Evolutionary conservation across 2,888 invertebrate species (phyloP), one percentile per base, ranked within the genome.

Genomic region (Dasypolia templi): DNA sequence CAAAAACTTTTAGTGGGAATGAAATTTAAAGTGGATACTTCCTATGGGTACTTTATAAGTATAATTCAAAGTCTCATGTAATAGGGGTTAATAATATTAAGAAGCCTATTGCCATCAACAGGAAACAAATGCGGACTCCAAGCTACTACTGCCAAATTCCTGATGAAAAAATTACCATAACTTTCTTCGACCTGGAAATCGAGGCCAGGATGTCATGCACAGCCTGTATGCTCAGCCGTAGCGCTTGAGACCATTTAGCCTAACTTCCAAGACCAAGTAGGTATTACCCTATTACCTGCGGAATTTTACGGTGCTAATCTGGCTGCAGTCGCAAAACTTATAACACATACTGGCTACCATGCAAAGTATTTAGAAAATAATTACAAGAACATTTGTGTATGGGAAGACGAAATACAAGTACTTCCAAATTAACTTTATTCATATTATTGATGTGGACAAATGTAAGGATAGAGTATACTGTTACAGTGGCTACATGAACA

Each of bases 401-500:
- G 22, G 12, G 11, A 11, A 32, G 69, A 61, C 32, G 32, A 64
- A 44, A 73, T 35, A 3, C 3, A 17, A 59, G 7, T 39, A 83
- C 58, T 66, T 66, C 46, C 64, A 78, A 77, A 84, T 77, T 69
- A 65, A 76, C 78, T 87, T 87, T 88, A 87, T 82, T 85, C 75
- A 73, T 77, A 79, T 64, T 82, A 81, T 61, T 82, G 59, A 82
- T 77, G 77, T 79, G 79, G 71, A 81, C 70, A 84, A 77, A 58
- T 61, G 51, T 59, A 79, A 59, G 26, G 49, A 76, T 66, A 70
- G 61, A 9, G 35, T 69, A 74, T 39, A 78, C 65, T 72, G 65
- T 73, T 49, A 70, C 53, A 61, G 66, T 29, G 63, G 79, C 88
- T 96, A 98, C 97, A 97, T 97, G 92, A 97, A 98, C 98, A 98